These are phyloP conservation scores for Australoheros facetus DNA, from an alignment of 2,797 vertebrate genomes.

Conservation along the genomic window DNA sequence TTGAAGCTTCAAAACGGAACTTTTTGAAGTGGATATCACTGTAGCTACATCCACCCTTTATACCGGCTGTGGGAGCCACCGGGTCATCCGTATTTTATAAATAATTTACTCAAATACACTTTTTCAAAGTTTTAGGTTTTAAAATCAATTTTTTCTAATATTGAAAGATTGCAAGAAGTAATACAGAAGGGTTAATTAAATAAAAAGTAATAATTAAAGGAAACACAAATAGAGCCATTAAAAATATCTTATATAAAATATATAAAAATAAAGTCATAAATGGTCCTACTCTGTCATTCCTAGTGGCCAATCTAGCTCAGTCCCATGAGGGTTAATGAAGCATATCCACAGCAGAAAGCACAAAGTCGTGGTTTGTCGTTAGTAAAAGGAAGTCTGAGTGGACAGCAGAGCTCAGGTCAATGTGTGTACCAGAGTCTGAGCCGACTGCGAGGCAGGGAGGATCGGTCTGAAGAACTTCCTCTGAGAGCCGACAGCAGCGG, in stretches of 20 bases:
- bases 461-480: constrained; percentile 88
- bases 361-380: not conserved
- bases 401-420: not conserved
- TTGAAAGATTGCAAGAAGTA: not conserved
- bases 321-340: not conserved
- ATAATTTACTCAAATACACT: too few species aligned
- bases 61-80: not conserved
- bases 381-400: not conserved
- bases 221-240: not conserved
- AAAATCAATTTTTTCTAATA: not conserved
- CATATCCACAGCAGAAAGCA: not conserved
- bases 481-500: constrained; percentile 90
- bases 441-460: constrained; percentile 82
- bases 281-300: not conserved
- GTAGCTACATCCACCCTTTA: not conserved
- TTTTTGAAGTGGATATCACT: not conserved
- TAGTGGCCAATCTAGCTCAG: not conserved
- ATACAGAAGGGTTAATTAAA: not conserved
- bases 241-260: not conserved
- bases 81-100: too few species aligned
- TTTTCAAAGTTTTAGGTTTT: too few species aligned
- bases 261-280: not conserved
- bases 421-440: constrained; percentile 69
- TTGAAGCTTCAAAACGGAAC: not conserved
- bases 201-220: not conserved